Percentiles rank a stretch among this genome's conserved stretches.
Evolutionary conservation across 2,888 invertebrate species (phyloP).

Genomic region (Limnephilus marmoratus): DNA sequence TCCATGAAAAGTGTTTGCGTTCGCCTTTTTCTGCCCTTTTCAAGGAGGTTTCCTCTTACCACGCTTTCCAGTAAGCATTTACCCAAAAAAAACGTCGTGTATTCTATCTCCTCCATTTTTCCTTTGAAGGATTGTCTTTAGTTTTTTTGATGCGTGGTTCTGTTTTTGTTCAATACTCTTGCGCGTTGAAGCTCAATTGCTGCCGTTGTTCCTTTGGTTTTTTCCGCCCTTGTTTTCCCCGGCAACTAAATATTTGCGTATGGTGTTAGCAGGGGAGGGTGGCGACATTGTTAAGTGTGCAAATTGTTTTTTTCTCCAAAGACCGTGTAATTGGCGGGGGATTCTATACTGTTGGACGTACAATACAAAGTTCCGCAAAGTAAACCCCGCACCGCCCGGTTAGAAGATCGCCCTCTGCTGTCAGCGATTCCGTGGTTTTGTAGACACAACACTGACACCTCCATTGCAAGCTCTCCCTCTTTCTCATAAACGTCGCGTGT

Average conservation of each 20-base stretch:
- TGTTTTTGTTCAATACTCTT: not conserved
- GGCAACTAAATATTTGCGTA: conserved; percentile 28
- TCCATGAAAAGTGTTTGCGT: conserved; percentile 44
- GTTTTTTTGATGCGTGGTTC: not conserved
- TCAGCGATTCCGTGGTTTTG: not conserved
- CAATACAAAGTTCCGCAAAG: not conserved
- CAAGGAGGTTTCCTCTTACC: not conserved
- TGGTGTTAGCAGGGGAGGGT: conserved; percentile 31
- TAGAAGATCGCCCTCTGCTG: conserved; percentile 10
- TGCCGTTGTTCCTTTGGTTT: conserved; percentile 31
- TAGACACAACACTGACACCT: not conserved
- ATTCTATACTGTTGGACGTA: not conserved
- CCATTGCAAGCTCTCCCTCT: not conserved
- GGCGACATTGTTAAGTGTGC: conserved; percentile 51
- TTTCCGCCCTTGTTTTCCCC: conserved; percentile 36
- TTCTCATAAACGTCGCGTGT: not conserved
- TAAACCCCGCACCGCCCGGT: not conserved
- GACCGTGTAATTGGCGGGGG: conserved; percentile 36
- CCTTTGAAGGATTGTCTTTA: not conserved
- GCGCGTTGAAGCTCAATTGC: not conserved
- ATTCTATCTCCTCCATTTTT: not conserved
- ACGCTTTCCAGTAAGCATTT: conserved; percentile 6
- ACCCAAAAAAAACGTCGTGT: not conserved
- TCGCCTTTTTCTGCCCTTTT: conserved; percentile 28
- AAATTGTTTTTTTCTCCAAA: conserved; percentile 48